A percentile compares a stretch with the other conserved stretches of the same genome.
These are phyloP conservation scores for Meriones unguiculatus DNA, from an alignment of 2,113 vertebrate species.

Conservation along the genomic window DNA sequence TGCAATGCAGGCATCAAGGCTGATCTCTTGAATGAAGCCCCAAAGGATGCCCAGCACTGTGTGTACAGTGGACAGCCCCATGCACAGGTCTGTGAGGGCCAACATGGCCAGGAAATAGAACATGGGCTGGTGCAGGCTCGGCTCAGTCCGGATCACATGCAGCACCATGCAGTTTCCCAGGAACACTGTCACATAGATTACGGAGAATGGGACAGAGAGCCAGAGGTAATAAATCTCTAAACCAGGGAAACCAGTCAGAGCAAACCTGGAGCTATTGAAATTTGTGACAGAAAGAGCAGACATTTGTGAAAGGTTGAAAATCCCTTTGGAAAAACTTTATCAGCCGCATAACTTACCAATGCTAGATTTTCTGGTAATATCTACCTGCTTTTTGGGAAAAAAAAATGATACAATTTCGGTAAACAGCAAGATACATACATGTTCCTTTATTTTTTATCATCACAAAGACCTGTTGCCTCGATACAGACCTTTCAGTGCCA, in stretches of 20 bases:
- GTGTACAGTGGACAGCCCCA: conserved; percentile 57
- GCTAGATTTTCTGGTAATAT: not conserved
- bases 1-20: conserved; percentile 56
- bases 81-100: conserved; percentile 66
- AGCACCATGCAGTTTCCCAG: conserved; percentile 75
- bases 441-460: not conserved
- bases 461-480: not conserved
- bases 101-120: conserved; percentile 77
- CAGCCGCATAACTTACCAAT: not conserved
- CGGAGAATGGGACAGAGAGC: conserved; percentile 76
- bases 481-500: not conserved
- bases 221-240: conserved; percentile 71
- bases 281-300: not conserved
- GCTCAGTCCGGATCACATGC: conserved; percentile 65
- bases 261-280: conserved; percentile 11
- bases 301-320: not conserved
- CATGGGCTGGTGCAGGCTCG: conserved; percentile 75
- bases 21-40: conserved; percentile 31
- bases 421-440: not conserved
- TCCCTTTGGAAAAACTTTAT: not conserved
- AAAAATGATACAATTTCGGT: not conserved
- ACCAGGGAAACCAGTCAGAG: conserved; percentile 72
- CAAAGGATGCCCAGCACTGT: conserved; percentile 34
- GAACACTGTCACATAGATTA: conserved; percentile 47
- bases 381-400: not conserved